Base-by-base conservation (phyloP, 37 sponge, comb jelly and placozoan genomes). In the Dysidea cf. avara region DNA sequence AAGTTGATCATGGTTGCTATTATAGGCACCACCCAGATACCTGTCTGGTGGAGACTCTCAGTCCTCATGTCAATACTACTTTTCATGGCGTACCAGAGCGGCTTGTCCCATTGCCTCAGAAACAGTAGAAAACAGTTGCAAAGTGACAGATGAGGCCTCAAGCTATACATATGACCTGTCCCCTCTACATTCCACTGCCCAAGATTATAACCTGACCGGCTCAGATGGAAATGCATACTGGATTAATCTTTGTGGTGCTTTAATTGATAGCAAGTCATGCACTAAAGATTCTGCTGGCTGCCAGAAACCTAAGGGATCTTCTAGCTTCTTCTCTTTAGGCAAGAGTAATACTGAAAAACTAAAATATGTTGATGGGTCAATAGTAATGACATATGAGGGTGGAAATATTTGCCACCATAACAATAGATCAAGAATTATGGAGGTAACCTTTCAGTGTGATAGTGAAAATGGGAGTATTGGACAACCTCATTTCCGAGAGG, bases 371-470 rank as follows among this genome's bases (percentile, higher is more conserved):
- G 90, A 80, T 7, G 81, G 86, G 1, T 50, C 56, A 21, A 46
- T 83, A 30, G 38, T 12, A 24, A 32, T 90, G 63, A 59, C 22
- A 24, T 84, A 74, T 43, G 21, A 18, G 17, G 82, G 69, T 0
- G 90, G 90, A 21, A 72, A 72, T 11, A 16, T 0, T 2, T 90
- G 90, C 61, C 56, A 65, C 17, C 39, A 56, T 21, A 58, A 37
- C 2, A 29, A 43, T 1, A 51, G 28, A 28, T 39, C 49, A 14
- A 47, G 90, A 22, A 57, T 56, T 0, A 66, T 62, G 66, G 74
- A 67, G 35, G 74, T 88, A 32, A 65, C 64, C 33, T 80, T 90
- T 49, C 71, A 80, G 32, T 90, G 90, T 51, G 81, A 84, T 32
- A 13, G 18, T 1, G 40, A 59, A 17, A 34, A 35, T 3, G 53